Evolutionary conservation across 2,888 invertebrate genomes (phyloP).

Genomic region (Drosophila maculinotata): DNA sequence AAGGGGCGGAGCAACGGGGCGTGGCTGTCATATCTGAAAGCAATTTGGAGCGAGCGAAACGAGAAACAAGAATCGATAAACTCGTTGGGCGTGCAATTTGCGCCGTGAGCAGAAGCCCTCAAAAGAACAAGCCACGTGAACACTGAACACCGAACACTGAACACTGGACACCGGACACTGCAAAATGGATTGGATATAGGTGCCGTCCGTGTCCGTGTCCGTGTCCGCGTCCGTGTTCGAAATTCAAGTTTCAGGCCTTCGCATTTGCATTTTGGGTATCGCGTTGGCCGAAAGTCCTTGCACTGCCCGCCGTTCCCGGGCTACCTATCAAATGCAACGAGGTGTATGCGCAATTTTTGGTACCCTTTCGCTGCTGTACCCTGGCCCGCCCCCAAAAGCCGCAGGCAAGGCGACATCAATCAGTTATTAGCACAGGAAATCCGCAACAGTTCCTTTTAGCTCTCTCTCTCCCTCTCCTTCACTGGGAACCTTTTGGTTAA

Average conservation of each 20-base stretch:
- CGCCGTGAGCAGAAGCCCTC: conserved; percentile 47
- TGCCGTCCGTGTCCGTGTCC: background rate
- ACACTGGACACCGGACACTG: background rate
- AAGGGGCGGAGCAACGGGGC: conserved; percentile 65
- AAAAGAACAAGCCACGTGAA: conserved; percentile 44
- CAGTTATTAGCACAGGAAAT: conserved; percentile 67
- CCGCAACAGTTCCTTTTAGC: background rate
- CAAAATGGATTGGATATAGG: conserved; percentile 6
- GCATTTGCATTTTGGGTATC: conserved; percentile 59
- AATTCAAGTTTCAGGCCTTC: conserved; percentile 62
- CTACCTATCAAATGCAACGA: conserved; percentile 52
- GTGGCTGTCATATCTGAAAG: conserved; percentile 78
- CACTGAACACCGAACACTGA: conserved; percentile 8
- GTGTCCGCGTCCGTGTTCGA: conserved; percentile 44
- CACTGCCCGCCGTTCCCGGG: conserved; percentile 15
- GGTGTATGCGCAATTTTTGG: conserved; percentile 66
- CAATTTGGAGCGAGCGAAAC: conserved; percentile 68
- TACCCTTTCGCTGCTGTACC: conserved; percentile 11
- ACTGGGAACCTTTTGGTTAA: too few species aligned
- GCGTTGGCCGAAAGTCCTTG: conserved; percentile 13
- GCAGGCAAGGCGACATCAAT: conserved; percentile 57
- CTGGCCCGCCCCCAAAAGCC: background rate
- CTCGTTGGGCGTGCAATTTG: conserved; percentile 80
- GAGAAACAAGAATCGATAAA: conserved; percentile 77
- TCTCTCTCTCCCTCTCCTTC: background rate